A percentile compares a stretch with the other conserved stretches of the same genome.
Conservation (phyloP, 37 sponge, comb jelly and placozoan species). For the Oscarella lobularis region DNA sequence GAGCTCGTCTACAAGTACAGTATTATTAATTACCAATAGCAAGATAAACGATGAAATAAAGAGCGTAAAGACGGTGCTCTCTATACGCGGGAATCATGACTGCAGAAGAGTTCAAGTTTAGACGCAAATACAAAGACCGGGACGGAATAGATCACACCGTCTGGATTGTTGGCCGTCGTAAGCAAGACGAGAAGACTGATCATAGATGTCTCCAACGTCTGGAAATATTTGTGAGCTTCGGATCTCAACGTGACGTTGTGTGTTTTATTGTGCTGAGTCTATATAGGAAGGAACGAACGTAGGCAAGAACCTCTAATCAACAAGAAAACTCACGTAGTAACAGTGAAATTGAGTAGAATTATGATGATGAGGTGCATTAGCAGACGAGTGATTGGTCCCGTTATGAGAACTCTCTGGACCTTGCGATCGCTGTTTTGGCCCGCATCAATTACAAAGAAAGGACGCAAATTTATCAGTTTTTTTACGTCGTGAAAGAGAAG, state of each 20-base stretch:
- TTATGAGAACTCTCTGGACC: too few relatives aligned
- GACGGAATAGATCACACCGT: conserved; percentile 18
- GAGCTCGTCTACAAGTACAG: too few relatives aligned
- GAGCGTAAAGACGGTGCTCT: conserved; percentile 59
- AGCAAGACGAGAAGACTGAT: conserved; percentile 63
- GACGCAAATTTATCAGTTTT: too few relatives aligned
- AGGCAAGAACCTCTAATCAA: too few relatives aligned
- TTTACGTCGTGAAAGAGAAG: conserved; percentile 44
- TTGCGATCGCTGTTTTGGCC: too few relatives aligned
- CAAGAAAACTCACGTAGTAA: too few relatives aligned
- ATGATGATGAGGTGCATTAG: too few relatives aligned
- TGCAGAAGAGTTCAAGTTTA: background rate
- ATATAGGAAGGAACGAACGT: too few relatives aligned
- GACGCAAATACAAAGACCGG: background rate
- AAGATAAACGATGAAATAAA: conserved; percentile 81
- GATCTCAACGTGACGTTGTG: background rate
- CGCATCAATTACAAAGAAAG: too few relatives aligned
- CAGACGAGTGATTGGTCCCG: too few relatives aligned
- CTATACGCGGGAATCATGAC: conserved; percentile 90
- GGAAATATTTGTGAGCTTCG: conserved; percentile 65
- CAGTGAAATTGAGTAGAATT: too few relatives aligned
- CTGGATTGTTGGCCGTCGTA: conserved; percentile 96
- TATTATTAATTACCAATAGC: conserved; percentile 29
- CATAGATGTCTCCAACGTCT: conserved; percentile 30
- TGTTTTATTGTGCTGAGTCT: too few relatives aligned